A percentile compares a stretch with the other conserved stretches of the same genome.
Evolutionary conservation across 2,797 vertebrate species (phyloP).

Genomic region (Odontamblyopus rebecca): DNA sequence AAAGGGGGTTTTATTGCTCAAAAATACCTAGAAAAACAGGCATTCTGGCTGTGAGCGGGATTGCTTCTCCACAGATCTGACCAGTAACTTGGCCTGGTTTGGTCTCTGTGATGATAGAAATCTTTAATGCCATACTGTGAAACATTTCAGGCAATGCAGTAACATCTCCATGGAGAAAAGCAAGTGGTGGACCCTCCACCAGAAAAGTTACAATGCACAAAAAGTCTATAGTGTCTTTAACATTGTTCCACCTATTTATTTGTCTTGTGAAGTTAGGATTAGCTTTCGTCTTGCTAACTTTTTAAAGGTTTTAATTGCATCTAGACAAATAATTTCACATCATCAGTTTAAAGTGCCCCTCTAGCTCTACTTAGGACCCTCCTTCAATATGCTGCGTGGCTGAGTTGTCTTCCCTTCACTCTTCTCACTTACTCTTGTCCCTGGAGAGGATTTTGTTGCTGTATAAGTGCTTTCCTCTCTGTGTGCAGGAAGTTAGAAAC

Average conservation of each 20-base stretch:
- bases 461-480: conserved; percentile 60
- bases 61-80: too few relatives aligned
- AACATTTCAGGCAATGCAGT: too few relatives aligned
- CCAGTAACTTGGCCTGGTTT: too few relatives aligned
- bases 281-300: conserved; percentile 3
- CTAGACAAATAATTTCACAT: conserved; percentile 22
- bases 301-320: neutral
- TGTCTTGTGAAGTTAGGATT: conserved; percentile 22
- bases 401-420: conserved; percentile 42
- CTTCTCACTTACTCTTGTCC: conserved; percentile 32
- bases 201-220: too few relatives aligned
- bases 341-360: conserved; percentile 30
- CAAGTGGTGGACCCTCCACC: too few relatives aligned
- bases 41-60: too few relatives aligned
- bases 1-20: too few relatives aligned
- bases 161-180: too few relatives aligned
- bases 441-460: conserved; percentile 70
- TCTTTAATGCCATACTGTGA: too few relatives aligned
- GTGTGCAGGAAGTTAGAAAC: conserved; percentile 47
- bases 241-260: neutral
- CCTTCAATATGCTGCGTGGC: conserved; percentile 60
- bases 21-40: too few relatives aligned
- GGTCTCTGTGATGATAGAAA: too few relatives aligned
- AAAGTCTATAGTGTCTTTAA: too few relatives aligned
- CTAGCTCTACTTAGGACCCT: conserved; percentile 32